Conservation (phyloP, 2,888 invertebrate genomes). For the Netelia virgata region DNA sequence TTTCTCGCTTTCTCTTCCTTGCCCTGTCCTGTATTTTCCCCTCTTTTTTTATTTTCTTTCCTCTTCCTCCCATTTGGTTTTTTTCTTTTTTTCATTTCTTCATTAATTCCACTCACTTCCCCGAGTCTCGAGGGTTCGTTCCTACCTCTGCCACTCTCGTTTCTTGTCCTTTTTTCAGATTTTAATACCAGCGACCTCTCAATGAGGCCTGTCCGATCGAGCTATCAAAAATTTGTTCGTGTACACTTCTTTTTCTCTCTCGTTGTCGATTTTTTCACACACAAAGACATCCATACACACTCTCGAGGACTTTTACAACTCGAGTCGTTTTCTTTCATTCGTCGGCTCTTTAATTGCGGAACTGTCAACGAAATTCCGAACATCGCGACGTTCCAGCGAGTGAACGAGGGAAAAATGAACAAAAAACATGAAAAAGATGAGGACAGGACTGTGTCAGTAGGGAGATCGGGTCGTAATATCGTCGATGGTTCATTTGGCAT, state of each 20-base stretch:
- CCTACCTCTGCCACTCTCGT: conserved; percentile 27
- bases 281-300: no score
- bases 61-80: conserved; percentile 13
- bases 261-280: conserved; percentile 11
- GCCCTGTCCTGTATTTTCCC: conserved; percentile 11
- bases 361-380: conserved; percentile 1
- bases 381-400: not conserved
- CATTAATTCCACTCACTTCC: conserved; percentile 61
- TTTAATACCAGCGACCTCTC: conserved; percentile 51
- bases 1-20: conserved; percentile 40
- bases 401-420: not conserved
- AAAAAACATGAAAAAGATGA: no score
- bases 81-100: conserved; percentile 58
- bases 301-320: conserved; percentile 2
- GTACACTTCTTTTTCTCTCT: conserved; percentile 5
- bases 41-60: conserved; percentile 63
- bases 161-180: conserved; percentile 25
- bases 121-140: conserved; percentile 42
- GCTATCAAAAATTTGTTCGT: conserved; percentile 30
- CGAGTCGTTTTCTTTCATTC: not conserved
- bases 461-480: conserved; percentile 37
- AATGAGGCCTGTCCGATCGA: conserved; percentile 31
- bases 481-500: conserved; percentile 42
- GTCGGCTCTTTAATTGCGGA: conserved; percentile 28
- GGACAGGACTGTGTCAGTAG: conserved; percentile 38